Evolutionary conservation across 2,113 vertebrate species (phyloP).

Genomic region (Thunnus thynnus): DNA sequence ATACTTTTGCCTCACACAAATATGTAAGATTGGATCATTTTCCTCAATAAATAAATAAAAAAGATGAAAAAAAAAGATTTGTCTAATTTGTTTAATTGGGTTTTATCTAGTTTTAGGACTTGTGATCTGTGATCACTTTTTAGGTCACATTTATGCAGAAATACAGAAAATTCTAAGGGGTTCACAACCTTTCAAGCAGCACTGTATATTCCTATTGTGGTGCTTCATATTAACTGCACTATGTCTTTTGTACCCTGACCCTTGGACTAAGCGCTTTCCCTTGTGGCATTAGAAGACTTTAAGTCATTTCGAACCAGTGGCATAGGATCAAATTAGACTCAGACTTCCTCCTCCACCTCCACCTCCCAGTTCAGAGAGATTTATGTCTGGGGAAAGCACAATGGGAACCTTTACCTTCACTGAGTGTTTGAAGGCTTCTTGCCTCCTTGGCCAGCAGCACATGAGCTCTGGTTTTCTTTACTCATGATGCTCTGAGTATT

Average conservation of each 20-base stretch:
- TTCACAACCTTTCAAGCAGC: too few species aligned
- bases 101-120: too few species aligned
- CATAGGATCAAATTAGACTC: not conserved
- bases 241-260: not conserved
- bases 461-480: not conserved
- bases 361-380: conserved; percentile 19
- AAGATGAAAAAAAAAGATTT: too few species aligned
- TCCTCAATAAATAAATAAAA: too few species aligned
- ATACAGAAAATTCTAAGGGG: too few species aligned
- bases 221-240: too few species aligned
- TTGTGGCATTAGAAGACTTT: not conserved
- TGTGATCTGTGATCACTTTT: too few species aligned
- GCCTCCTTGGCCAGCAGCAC: not conserved
- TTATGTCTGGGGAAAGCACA: conserved; percentile 21
- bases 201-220: too few species aligned
- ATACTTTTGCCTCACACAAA: too few species aligned
- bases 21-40: too few species aligned
- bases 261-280: not conserved
- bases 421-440: not conserved
- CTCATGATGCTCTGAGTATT: not conserved
- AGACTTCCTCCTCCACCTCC: conserved; percentile 13
- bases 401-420: not conserved
- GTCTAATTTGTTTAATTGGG: too few species aligned
- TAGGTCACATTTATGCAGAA: too few species aligned
- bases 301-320: not conserved